These are phyloP conservation scores for Bilobella aurantiaca DNA, from an alignment of 1,140 invertebrate species.

Conservation along the genomic window DNA sequence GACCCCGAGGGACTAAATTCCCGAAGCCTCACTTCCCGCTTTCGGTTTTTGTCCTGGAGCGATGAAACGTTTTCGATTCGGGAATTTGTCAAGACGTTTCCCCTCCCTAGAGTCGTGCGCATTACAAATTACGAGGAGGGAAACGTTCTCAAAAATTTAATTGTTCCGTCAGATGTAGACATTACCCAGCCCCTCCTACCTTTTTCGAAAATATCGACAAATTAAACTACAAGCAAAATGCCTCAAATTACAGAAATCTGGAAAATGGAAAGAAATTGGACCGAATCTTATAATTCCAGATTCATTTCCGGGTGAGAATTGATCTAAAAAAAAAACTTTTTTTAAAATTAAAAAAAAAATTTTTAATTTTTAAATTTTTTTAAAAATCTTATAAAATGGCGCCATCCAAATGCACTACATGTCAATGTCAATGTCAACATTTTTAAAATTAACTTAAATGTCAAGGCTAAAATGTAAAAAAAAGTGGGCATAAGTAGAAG, in stretches of 20 bases:
- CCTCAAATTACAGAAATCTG: slow-evolving; percentile 34
- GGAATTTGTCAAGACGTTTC: slow-evolving; percentile 34
- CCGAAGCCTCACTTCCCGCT: not conserved
- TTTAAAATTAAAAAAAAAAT: no score
- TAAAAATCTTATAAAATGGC: not conserved
- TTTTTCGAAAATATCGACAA: slow-evolving; percentile 36
- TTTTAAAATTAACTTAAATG: no score
- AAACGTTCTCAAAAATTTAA: slow-evolving; percentile 23
- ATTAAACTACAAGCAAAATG: slow-evolving; percentile 38
- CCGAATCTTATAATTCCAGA: slow-evolving; percentile 39
- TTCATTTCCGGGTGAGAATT: slow-evolving; percentile 38
- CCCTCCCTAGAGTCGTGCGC: slow-evolving; percentile 34
- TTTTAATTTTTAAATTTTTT: not conserved
- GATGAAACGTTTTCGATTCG: slow-evolving; percentile 28
- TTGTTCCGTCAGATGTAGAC: slow-evolving; percentile 33
- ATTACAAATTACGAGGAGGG: slow-evolving; percentile 30
- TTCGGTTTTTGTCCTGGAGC: slow-evolving; percentile 32
- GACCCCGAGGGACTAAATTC: not conserved
- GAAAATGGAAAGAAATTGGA: slow-evolving; percentile 36
- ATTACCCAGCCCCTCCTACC: slow-evolving; percentile 37
- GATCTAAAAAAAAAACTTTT: no score
- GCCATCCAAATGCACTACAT: not conserved
- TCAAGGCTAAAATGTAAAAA: no score
- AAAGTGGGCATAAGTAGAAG: no score
- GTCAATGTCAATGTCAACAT: no score